These are phyloP conservation scores for Folsomia candida DNA, from an alignment of 2,888 invertebrate genomes.

Conservation along the genomic window DNA sequence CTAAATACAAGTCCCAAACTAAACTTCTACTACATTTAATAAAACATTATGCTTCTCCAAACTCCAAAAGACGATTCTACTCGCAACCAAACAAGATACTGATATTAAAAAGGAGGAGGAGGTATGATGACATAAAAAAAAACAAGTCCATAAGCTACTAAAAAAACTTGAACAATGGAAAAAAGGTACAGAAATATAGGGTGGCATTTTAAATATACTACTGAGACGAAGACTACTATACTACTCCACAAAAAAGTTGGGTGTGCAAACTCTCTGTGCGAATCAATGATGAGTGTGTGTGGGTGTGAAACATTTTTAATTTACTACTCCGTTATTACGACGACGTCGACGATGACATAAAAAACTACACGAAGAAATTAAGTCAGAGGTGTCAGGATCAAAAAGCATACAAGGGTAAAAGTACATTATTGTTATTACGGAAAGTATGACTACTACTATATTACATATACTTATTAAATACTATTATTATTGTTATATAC, in stretches of 20 bases:
- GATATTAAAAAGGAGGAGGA: not conserved
- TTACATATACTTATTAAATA: not conserved
- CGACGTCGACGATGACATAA: too few species aligned
- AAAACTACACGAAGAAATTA: too few species aligned
- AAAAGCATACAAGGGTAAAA: not conserved
- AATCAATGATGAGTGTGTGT: not conserved
- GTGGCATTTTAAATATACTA: not conserved
- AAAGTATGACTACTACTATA: not conserved
- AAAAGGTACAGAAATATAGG: not conserved
- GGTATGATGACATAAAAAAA: not conserved
- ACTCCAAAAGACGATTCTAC: constrained; percentile 17
- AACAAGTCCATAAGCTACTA: not conserved
- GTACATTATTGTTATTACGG: not conserved
- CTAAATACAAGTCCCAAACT: too few species aligned
- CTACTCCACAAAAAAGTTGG: not conserved
- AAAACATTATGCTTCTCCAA: not conserved
- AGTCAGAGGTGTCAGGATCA: not conserved
- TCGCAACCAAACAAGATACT: not conserved
- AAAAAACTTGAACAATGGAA: not conserved
- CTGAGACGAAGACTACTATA: not conserved
- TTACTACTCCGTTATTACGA: not conserved
- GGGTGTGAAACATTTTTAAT: not conserved
- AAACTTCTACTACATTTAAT: not conserved
- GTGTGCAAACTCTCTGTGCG: not conserved
- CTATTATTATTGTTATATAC: too few species aligned